phyloP scores from a whole-genome alignment of 2,797 vertebrate genomes.

The Percopsis omiscomaycus region DNA sequence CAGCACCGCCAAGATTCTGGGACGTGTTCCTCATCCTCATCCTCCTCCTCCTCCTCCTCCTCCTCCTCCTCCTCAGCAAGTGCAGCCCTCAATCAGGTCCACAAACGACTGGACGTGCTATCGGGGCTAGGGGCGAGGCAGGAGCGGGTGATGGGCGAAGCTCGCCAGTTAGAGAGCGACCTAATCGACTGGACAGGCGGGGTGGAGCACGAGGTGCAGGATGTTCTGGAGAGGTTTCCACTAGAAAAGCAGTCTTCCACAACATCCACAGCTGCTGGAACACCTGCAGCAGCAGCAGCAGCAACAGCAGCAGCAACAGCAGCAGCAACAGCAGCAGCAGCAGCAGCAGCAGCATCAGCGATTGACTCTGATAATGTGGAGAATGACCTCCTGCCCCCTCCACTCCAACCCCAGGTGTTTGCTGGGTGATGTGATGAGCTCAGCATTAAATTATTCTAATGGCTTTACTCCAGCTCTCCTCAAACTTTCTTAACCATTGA shows the following conservation, averaged over 20 bases:
- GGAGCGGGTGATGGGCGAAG: conserved; percentile 82
- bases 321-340: conserved; percentile 46
- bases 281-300: conserved; percentile 21
- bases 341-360: conserved; percentile 50
- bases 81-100: conserved; percentile 79
- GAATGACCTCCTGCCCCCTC: conserved; percentile 91
- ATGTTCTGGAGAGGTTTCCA: conserved; percentile 85
- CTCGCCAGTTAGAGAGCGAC: conserved; percentile 88
- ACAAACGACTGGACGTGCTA: conserved; percentile 84
- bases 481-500: no score
- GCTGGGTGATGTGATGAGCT: conserved; percentile 76
- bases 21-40: conserved; percentile 50
- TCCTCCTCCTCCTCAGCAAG: conserved; percentile 69
- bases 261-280: conserved; percentile 33
- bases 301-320: conserved; percentile 64
- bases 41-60: conserved; percentile 60
- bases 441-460: conserved; percentile 10
- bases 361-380: conserved; percentile 83
- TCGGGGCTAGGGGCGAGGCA: conserved; percentile 86
- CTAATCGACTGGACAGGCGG: conserved; percentile 95
- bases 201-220: conserved; percentile 87
- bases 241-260: conserved; percentile 77
- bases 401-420: conserved; percentile 91
- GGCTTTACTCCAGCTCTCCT: conserved; percentile 25
- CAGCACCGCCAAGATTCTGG: conserved; percentile 73